A percentile compares a stretch with the other conserved stretches of the same genome.
phyloP scores from a whole-genome alignment of 2,888 invertebrate genomes.

The Cantharis lateralis region DNA sequence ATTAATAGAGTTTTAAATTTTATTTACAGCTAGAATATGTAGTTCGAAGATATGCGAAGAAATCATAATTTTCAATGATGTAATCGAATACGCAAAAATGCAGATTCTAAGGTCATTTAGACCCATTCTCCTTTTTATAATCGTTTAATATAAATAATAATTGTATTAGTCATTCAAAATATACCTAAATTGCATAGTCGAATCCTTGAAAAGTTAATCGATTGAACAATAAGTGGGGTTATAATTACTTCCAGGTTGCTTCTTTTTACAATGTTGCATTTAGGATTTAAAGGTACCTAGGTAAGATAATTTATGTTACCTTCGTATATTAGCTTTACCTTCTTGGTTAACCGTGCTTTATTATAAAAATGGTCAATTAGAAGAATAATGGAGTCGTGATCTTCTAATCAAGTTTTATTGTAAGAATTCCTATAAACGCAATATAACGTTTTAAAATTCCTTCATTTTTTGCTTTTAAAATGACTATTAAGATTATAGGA shows the following conservation, averaged over 20 bases:
- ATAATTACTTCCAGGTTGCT: not conserved
- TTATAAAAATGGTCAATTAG: not conserved
- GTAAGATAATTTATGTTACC: not conserved
- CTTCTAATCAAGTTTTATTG: not conserved
- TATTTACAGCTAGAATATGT: not conserved
- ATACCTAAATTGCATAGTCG: not conserved
- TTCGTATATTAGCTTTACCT: not conserved
- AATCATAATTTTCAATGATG: not conserved
- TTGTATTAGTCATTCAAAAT: not conserved
- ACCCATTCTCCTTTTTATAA: not conserved
- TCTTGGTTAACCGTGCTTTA: not conserved
- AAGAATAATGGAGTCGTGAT: not conserved
- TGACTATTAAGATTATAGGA: not conserved
- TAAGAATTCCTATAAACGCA: not conserved
- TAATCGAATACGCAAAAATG: not conserved
- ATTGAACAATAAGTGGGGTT: not conserved
- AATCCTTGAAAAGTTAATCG: not conserved
- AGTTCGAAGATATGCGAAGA: not conserved
- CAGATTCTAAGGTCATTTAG: not conserved
- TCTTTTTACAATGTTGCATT: not conserved
- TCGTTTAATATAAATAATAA: not conserved
- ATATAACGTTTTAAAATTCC: not conserved
- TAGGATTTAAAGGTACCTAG: not conserved
- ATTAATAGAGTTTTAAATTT: not conserved
- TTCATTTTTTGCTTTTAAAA: not conserved